A percentile compares a stretch with the other conserved stretches of the same genome.
These are phyloP conservation scores for Pseudococcus viburni DNA, from an alignment of 2,888 invertebrate species.

Conservation along the genomic window DNA sequence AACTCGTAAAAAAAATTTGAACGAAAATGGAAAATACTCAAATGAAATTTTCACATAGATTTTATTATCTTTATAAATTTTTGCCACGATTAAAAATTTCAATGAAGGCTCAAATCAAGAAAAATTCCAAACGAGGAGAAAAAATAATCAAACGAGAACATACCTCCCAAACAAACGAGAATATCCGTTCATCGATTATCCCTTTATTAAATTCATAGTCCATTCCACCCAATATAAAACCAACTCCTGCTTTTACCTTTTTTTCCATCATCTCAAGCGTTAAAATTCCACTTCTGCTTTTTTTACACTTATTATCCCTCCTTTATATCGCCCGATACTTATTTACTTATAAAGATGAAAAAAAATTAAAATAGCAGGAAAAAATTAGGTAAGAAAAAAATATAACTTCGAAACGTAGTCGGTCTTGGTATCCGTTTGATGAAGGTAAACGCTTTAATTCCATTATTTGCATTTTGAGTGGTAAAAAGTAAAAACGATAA, in stretches of 20 bases:
- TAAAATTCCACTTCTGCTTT: conserved; percentile 29
- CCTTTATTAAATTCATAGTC: neutral
- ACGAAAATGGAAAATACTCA: too few species aligned
- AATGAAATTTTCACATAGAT: too few species aligned
- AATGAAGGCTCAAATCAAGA: neutral
- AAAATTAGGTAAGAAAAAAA: conserved; percentile 38
- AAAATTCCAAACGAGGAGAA: neutral
- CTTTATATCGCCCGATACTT: neutral
- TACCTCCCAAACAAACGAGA: neutral
- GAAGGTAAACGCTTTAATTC: conserved; percentile 58
- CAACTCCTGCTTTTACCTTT: neutral
- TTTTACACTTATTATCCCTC: neutral
- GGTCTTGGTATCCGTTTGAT: conserved; percentile 2
- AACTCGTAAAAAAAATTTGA: too few species aligned
- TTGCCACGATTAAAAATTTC: too few species aligned
- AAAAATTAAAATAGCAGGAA: conserved; percentile 45
- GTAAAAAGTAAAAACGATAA: conserved; percentile 11
- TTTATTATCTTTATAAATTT: too few species aligned
- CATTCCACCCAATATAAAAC: neutral
- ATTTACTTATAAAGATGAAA: conserved; percentile 5
- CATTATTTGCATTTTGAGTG: conserved; percentile 48
- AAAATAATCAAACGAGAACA: neutral
- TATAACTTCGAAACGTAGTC: conserved; percentile 27
- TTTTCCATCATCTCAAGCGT: conserved; percentile 9
- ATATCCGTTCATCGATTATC: neutral